Evolutionary conservation across 2,888 invertebrate species (phyloP).

Genomic region (Cartodere bifasciata): DNA sequence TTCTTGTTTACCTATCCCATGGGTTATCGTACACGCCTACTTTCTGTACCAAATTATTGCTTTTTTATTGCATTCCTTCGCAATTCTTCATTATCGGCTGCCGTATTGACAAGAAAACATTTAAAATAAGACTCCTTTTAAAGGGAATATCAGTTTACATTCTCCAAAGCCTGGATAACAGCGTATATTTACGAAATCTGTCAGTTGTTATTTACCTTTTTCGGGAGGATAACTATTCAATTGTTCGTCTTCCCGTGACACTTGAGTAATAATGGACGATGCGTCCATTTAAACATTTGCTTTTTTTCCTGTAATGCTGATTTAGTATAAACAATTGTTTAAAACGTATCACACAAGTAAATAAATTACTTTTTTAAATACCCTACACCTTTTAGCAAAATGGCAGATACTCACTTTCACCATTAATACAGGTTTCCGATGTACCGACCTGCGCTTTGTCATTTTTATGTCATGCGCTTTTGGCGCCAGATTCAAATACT

Average conservation of each 20-base stretch:
- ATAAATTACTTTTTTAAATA: conserved; percentile 10
- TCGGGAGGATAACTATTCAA: conserved; percentile 83
- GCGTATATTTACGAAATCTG: no score
- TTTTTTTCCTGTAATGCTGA: conserved; percentile 25
- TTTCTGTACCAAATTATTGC: conserved; percentile 18
- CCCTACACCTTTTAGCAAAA: conserved; percentile 12
- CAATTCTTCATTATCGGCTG: no score
- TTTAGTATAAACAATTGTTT: conserved; percentile 13
- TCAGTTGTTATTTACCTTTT: conserved; percentile 61
- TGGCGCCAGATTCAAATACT: no score
- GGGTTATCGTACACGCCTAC: conserved; percentile 29
- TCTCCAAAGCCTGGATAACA: no score
- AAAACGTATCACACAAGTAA: conserved; percentile 17
- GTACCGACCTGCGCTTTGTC: conserved; percentile 3
- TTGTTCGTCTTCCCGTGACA: conserved; percentile 95
- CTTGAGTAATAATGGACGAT: conserved; percentile 98
- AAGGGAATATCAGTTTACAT: no score
- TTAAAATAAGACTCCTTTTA: no score
- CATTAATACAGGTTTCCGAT: not conserved
- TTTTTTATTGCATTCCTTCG: no score
- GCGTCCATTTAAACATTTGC: conserved; percentile 86
- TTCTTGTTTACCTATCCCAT: conserved; percentile 25
- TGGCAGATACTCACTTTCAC: conserved; percentile 13
- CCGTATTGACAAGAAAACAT: no score
- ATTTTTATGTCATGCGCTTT: no score